phyloP scores from a whole-genome alignment of 2,113 vertebrate genomes.

The Ciconia boyciana region DNA sequence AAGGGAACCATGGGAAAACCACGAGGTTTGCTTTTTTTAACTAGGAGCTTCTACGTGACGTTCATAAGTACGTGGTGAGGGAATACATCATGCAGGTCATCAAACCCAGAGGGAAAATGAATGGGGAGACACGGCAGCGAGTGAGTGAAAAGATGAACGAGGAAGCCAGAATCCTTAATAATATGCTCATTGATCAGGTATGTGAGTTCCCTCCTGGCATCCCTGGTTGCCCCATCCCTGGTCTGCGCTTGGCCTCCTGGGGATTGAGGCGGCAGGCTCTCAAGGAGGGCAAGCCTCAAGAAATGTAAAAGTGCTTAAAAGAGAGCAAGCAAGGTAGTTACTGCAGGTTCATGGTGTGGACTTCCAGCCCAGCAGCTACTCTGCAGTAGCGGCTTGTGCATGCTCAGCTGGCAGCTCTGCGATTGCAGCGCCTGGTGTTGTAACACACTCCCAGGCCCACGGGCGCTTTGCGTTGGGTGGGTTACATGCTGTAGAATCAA shows the following conservation, averaged over 20 bases:
- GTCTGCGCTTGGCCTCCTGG: background rate
- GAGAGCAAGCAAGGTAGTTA: background rate
- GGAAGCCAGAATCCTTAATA: conserved; percentile 56
- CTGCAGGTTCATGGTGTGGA: background rate
- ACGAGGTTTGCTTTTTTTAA: background rate
- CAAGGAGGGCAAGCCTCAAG: background rate
- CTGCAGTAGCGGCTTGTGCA: background rate
- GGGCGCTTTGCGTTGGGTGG: rapidly evolving
- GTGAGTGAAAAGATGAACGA: conserved; percentile 62
- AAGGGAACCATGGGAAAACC: background rate
- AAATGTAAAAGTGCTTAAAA: background rate
- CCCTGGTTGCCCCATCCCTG: background rate
- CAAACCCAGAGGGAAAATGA: conserved; percentile 44
- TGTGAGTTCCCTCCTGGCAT: background rate
- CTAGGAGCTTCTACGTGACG: conserved; percentile 64
- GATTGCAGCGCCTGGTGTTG: background rate
- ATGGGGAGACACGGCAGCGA: background rate
- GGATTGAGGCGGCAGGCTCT: background rate
- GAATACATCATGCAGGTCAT: conserved; percentile 65
- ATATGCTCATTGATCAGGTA: conserved; percentile 63
- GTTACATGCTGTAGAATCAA: background rate
- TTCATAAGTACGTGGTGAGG: conserved; percentile 57
- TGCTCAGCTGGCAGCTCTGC: background rate
- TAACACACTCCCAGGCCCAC: background rate
- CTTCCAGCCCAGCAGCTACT: background rate